These are phyloP conservation scores for Sthenelais limicola DNA, from an alignment of 2,888 invertebrate genomes.

Conservation along the genomic window DNA sequence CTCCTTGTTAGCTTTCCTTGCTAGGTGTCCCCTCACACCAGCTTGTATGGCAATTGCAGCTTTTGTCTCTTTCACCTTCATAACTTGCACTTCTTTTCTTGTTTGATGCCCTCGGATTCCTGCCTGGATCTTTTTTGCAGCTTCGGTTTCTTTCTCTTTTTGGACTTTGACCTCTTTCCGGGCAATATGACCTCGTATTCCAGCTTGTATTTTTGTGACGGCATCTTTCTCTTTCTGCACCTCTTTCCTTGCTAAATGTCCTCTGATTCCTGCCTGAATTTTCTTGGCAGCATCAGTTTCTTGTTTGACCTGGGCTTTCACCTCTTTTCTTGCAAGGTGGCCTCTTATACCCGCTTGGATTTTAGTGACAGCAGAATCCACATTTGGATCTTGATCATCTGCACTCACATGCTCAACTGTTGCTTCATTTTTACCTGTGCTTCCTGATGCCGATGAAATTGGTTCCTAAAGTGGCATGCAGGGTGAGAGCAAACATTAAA, in stretches of 20 bases:
- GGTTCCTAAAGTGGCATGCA: slow-evolving; percentile 29
- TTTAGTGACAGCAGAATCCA: slow-evolving; percentile 1
- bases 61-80: slow-evolving; percentile 57
- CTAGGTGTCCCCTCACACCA: slow-evolving; percentile 35
- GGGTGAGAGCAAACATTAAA: slow-evolving; percentile 28
- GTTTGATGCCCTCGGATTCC: slow-evolving; percentile 6
- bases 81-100: slow-evolving; percentile 57
- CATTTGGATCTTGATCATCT: not conserved
- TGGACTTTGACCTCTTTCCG: not conserved
- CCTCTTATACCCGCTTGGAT: slow-evolving; percentile 8
- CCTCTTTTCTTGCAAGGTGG: slow-evolving; percentile 9
- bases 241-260: slow-evolving; percentile 18
- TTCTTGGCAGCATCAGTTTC: slow-evolving; percentile 6
- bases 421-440: not conserved
- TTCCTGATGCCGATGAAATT: not conserved
- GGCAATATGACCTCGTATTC: slow-evolving; percentile 3
- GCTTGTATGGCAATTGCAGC: slow-evolving; percentile 61
- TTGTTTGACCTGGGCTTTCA: not conserved
- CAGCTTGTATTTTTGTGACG: slow-evolving; percentile 16
- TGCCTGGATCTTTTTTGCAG: slow-evolving; percentile 9
- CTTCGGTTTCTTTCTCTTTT: slow-evolving; percentile 16
- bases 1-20: not conserved
- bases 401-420: not conserved
- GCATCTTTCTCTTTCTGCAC: slow-evolving; percentile 13
- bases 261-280: slow-evolving; percentile 12